Base-by-base conservation (phyloP, 2,113 vertebrate species). In the Neotragus pygmaeus region DNA sequence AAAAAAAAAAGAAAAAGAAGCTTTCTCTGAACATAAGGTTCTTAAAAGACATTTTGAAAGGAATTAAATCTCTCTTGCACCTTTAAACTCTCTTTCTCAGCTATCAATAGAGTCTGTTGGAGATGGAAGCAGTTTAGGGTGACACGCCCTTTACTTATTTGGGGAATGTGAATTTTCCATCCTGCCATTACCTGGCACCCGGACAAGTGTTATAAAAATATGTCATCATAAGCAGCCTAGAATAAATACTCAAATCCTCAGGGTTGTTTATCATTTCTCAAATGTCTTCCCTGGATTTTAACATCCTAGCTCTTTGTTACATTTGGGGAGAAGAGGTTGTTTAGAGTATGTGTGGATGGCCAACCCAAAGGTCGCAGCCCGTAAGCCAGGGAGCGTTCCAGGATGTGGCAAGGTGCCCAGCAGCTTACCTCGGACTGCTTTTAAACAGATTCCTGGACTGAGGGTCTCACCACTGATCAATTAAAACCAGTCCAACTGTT, bases 131-230 rank as follows among this genome's bases (percentile, higher is more conserved):
- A 95, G 98, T 97, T 98, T 97, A 97, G 98, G 98, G 98, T 98
- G 99, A 99, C 98, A 99, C 98, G 98, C 98, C 98, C 98, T 98
- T 98, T 98, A 98, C 98, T 99, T 99, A 98, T 98, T 98, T 98
- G 98, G 98, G 96, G 98, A 99, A 99, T 98, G 98, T 97, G 98
- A 98, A 98, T 98, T 98, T 99, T 98, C 98, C 98, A 98, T 89
- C 97, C 95, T 97, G 96, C 97, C 93, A 97, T 97, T 97, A 98
- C 97, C 98, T 98, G 98, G 97, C 97, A 98, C 39, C 86, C 86
- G 39, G 97, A 98, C 97, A 98, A 98, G 97, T 97, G 97, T 95
- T 98, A 97, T 97, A 98, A 98, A 97, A 98, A 98, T 98, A 98
- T 97, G 97, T 98, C 97, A 98, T 97, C 96, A 95, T 97, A 97